A percentile compares a stretch with the other conserved stretches of the same genome.
These are phyloP conservation scores for Paramormyrops hopkinsi DNA, from an alignment of 2,797 vertebrate genomes.

Conservation along the genomic window DNA sequence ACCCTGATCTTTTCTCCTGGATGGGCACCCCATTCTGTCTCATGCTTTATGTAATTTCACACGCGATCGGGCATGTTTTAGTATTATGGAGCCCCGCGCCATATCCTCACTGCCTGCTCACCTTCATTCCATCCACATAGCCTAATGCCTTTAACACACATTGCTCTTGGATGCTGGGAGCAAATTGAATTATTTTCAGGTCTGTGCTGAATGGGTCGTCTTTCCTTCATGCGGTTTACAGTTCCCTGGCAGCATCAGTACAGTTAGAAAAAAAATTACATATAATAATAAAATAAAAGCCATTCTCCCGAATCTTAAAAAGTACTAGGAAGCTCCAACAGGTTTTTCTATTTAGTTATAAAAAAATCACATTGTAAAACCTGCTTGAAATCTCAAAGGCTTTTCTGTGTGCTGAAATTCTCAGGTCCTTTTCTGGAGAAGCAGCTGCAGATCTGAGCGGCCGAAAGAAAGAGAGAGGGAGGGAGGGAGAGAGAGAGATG, in stretches of 20 bases:
- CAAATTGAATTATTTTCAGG: conserved; percentile 47
- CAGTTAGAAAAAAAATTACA: conserved; percentile 1
- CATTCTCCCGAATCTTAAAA: not conserved
- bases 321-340: conserved; percentile 12
- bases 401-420: conserved; percentile 14
- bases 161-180: conserved; percentile 50
- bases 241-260: conserved; percentile 8
- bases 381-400: conserved; percentile 11
- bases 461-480: not conserved
- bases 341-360: conserved; percentile 17
- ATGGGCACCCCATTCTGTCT: too few relatives aligned
- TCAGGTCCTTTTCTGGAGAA: conserved; percentile 13
- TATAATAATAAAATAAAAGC: conserved; percentile 12
- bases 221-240: conserved; percentile 24
- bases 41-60: conserved; percentile 48
- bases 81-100: conserved; percentile 24
- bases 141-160: conserved; percentile 62
- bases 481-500: not conserved
- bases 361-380: conserved; percentile 8
- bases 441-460: not conserved
- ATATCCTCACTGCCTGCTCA: conserved; percentile 49
- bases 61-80: conserved; percentile 41
- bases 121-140: conserved; percentile 51
- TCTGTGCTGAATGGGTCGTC: conserved; percentile 22
- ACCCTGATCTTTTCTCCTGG: not conserved